Percentiles rank a stretch among this genome's conserved stretches.
Evolutionary conservation across 2,888 invertebrate species (phyloP).

Genomic region (Merodon equestris): DNA sequence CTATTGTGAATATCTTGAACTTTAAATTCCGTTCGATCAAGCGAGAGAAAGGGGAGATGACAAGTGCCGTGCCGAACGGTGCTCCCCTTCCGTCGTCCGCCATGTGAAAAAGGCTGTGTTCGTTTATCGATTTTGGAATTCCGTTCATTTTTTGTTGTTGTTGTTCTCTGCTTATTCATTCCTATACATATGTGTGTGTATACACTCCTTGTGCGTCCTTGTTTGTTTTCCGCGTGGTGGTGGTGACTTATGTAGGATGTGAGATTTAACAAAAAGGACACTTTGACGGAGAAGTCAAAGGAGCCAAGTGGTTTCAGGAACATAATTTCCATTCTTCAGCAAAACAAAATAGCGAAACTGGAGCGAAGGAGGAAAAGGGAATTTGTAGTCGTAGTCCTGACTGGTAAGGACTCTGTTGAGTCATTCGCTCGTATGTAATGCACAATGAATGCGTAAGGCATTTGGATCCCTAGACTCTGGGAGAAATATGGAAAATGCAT

Average conservation of each 20-base stretch:
- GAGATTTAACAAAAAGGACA: constrained; percentile 55
- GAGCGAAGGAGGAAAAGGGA: constrained; percentile 3
- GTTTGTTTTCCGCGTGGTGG: constrained; percentile 29
- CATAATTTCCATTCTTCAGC: constrained; percentile 40
- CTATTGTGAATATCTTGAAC: constrained; percentile 14
- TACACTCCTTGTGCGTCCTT: not conserved
- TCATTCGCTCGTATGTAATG: constrained; percentile 21
- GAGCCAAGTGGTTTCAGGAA: constrained; percentile 10
- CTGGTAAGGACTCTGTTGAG: constrained; percentile 48
- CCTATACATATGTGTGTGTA: constrained; percentile 41
- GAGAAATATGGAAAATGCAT: constrained; percentile 35
- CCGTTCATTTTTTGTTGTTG: constrained; percentile 38
- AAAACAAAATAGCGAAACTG: constrained; percentile 20
- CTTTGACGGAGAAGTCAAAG: constrained; percentile 29
- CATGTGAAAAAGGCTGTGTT: constrained; percentile 49
- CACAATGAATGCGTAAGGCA: constrained; percentile 25
- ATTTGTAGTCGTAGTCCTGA: no score
- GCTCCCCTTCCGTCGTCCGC: constrained; percentile 16
- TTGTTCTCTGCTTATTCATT: constrained; percentile 26
- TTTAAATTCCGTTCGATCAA: no score
- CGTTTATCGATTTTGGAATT: constrained; percentile 61
- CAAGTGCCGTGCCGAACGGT: constrained; percentile 1
- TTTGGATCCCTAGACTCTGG: constrained; percentile 7
- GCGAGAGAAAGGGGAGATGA: no score
- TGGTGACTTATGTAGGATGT: constrained; percentile 14